Percentiles rank a stretch among this genome's conserved stretches.
These are phyloP conservation scores for Pachyseris speciosa DNA, from an alignment of 64 coral and sea anemone genomes.

Conservation along the genomic window DNA sequence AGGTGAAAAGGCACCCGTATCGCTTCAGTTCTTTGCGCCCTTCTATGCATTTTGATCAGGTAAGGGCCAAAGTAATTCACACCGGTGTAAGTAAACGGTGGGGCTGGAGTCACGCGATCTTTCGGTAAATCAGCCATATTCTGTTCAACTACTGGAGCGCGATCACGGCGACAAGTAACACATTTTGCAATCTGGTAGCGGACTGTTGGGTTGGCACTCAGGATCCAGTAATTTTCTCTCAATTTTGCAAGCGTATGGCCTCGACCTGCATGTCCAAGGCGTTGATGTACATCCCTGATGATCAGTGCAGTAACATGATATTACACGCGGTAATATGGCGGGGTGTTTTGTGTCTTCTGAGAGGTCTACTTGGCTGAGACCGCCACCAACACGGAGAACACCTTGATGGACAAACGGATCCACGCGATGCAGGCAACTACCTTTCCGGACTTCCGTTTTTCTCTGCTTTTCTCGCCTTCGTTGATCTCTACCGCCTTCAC, in stretches of 20 bases:
- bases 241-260: conserved; percentile 26
- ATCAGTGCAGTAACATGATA: conserved; percentile 36
- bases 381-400: conserved; percentile 33
- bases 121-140: conserved; percentile 41
- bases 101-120: conserved; percentile 13
- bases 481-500: neutral
- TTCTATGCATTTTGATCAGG: too few species aligned
- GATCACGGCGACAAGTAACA: conserved; percentile 42
- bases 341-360: too few species aligned
- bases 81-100: too few species aligned
- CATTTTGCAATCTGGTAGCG: conserved; percentile 1
- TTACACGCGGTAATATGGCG: conserved; percentile 25
- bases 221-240: conserved; percentile 60
- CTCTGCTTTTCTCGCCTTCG: conserved; percentile 8
- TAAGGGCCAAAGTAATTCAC: too few species aligned
- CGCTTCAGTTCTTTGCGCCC: too few species aligned
- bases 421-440: too few species aligned
- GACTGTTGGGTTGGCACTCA: conserved; percentile 39
- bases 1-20: too few species aligned
- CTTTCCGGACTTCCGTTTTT: too few species aligned
- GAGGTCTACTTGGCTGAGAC: neutral
- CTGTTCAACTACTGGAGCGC: neutral
- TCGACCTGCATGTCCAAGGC: conserved; percentile 58
- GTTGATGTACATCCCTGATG: too few species aligned
- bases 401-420: too few species aligned